Conservation (phyloP, 2,113 vertebrate genomes). For the Barbus barbus region DNA sequence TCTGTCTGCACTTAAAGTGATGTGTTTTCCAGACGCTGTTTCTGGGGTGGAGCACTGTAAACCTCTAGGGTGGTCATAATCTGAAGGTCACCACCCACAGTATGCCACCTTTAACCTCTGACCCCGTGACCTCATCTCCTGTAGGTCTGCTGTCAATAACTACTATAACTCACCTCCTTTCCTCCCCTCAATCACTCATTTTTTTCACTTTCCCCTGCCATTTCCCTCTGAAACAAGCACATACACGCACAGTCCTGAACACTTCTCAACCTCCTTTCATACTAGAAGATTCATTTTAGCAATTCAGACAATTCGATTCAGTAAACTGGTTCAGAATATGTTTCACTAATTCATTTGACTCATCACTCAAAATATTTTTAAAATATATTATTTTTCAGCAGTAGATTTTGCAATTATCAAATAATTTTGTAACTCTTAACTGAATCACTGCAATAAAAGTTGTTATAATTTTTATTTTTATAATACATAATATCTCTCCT, state of each 20-base stretch:
- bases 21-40: conserved; percentile 50
- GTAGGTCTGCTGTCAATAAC: conserved; percentile 58
- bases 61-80: conserved; percentile 60
- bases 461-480: too few relatives aligned
- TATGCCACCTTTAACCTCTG: conserved; percentile 63
- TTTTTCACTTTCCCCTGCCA: background rate
- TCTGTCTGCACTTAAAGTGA: background rate
- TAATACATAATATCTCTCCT: background rate
- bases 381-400: background rate
- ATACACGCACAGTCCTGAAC: background rate
- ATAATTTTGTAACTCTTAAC: background rate
- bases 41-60: conserved; percentile 66
- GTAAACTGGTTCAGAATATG: background rate
- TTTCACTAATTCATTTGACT: background rate
- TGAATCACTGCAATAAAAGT: background rate
- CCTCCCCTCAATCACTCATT: background rate
- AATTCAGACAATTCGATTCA: background rate
- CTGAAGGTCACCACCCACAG: conserved; percentile 61
- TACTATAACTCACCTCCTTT: conserved; percentile 15
- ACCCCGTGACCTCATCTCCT: conserved; percentile 59
- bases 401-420: background rate
- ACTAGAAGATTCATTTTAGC: background rate
- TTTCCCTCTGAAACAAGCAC: background rate
- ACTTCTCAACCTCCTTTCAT: background rate
- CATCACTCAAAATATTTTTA: background rate